Evolutionary conservation across 2,797 vertebrate species (phyloP), one percentile per base, ranked within the genome.

Genomic region (Acanthurus tractus): DNA sequence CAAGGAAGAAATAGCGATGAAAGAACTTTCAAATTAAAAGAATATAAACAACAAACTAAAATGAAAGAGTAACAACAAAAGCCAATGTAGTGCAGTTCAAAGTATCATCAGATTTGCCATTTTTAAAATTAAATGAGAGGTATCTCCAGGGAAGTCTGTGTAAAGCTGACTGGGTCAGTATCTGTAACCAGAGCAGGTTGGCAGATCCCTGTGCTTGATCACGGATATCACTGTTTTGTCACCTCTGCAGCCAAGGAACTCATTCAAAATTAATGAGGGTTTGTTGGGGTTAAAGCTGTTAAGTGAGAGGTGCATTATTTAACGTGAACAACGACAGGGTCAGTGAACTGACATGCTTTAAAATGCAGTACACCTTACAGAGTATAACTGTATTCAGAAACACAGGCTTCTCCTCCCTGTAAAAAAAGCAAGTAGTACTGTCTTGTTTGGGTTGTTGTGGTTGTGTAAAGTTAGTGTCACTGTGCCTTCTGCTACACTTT

Each of bases 181-280:
- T 52, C 23, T 74, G 76, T 87, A 59, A 87, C 67, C 36, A 6
- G 54, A 89, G 79, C 50, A 62, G 10, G 25, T 50, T n/a, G 40
- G 36, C 46, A 2, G 38, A 65, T 75, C 61, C 15, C 6, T 36
- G 25, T 0, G 14, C 62, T 72, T 22, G 66, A 78, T 65, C 48
- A 34, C 29, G 29, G 18, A 12, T 69, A 22, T 52, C 48, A 70
- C 61, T 17, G 89, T 91, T 94, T 74, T 94, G 95, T 94, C 91
- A 85, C 89, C 71, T 15, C 72, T 64, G 81, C 76, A 88, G 65
- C 90, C 61, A 34, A 93, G 86, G 70, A 81, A 69, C 80, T 94
- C 93, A 95, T 96, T 90, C 89, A 94, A 89, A 94, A 94, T 81
- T 96, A 93, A 96, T 94, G 93, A 94, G 88, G 76, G 63, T 82